Evolutionary conservation across 2,888 invertebrate species (phyloP).

Genomic region (Agonopterix arenella): DNA sequence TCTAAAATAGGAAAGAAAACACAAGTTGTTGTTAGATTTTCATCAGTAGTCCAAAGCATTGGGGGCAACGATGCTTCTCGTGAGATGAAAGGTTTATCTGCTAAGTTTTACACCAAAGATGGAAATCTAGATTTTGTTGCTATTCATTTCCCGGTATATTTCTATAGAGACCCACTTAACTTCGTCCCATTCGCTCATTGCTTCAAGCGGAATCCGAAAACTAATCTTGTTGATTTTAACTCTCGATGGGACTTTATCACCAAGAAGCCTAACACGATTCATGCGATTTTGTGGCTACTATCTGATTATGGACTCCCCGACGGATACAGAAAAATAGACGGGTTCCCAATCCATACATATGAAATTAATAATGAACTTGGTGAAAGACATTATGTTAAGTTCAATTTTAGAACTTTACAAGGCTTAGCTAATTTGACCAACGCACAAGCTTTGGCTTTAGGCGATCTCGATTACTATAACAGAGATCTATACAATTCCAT

Average conservation of each 20-base stretch:
- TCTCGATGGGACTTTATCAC: conserved; percentile 72
- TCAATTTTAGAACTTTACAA: conserved; percentile 92
- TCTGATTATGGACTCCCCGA: conserved; percentile 92
- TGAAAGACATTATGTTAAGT: conserved; percentile 86
- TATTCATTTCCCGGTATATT: conserved; percentile 75
- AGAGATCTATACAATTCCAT: conserved; percentile 92
- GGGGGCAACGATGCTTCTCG: conserved; percentile 76
- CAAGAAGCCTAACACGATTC: conserved; percentile 79
- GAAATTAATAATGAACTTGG: conserved; percentile 87
- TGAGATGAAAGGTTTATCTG: conserved; percentile 57
- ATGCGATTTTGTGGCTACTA: conserved; percentile 84
- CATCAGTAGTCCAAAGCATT: conserved; percentile 77
- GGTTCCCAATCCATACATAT: conserved; percentile 93
- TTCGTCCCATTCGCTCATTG: conserved; percentile 74
- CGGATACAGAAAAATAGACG: conserved; percentile 92
- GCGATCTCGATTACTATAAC: conserved; percentile 88
- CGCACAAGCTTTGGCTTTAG: conserved; percentile 80
- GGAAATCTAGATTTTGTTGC: conserved; percentile 35
- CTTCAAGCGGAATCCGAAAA: conserved; percentile 74
- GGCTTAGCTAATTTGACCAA: conserved; percentile 84
- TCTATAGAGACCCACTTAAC: conserved; percentile 69
- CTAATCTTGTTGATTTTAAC: conserved; percentile 27
- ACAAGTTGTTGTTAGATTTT: conserved; percentile 75
- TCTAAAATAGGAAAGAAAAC: conserved; percentile 76
- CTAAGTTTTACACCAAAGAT: conserved; percentile 37